Evolutionary conservation across 37 sponge, comb jelly and placozoan genomes (phyloP).

Genomic region (Tethya wilhelma): DNA sequence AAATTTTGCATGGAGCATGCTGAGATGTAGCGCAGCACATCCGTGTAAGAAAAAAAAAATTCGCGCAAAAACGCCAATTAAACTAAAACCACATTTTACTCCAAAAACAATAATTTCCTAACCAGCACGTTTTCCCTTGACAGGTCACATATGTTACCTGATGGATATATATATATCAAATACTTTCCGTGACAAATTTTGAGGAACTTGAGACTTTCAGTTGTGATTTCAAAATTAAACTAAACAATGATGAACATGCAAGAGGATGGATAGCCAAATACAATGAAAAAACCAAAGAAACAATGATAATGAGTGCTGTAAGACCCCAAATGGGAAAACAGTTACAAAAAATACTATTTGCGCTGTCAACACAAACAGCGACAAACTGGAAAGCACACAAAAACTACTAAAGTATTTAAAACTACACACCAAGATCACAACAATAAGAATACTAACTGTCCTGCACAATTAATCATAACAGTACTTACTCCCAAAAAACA

Average conservation of each 20-base stretch:
- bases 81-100: too few relatives aligned
- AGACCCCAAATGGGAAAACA: background rate
- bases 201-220: conserved; percentile 5
- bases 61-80: too few relatives aligned
- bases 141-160: conserved; percentile 10
- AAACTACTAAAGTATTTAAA: background rate
- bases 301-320: conserved; percentile 3
- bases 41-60: too few relatives aligned
- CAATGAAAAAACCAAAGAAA: background rate
- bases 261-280: background rate
- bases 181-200: background rate
- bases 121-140: too few relatives aligned
- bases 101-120: too few relatives aligned
- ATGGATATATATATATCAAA: conserved; percentile 4
- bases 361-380: conserved; percentile 14
- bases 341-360: background rate
- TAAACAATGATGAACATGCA: background rate
- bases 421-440: background rate
- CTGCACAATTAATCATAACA: background rate
- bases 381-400: conserved; percentile 12
- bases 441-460: background rate
- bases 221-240: conserved; percentile 11
- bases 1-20: too few relatives aligned
- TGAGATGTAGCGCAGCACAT: too few relatives aligned
- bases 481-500: background rate